A percentile compares a stretch with the other conserved stretches of the same genome.
These are phyloP conservation scores for Chloromyia formosa DNA, from an alignment of 2,888 invertebrate genomes.

Conservation along the genomic window DNA sequence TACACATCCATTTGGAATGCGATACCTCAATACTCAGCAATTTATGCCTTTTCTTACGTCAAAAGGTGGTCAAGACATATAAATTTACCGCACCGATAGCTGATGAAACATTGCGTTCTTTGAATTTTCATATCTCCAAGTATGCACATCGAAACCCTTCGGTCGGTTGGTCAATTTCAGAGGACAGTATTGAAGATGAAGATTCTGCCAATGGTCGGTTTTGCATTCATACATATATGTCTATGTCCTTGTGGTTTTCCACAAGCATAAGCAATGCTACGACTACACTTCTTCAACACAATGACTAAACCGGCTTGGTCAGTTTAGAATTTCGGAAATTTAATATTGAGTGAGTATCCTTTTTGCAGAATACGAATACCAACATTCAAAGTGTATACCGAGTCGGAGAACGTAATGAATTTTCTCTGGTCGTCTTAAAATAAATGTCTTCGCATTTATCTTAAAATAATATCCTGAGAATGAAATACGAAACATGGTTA, in stretches of 20 bases:
- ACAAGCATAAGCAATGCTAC: background rate
- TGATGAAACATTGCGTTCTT: conserved; percentile 24
- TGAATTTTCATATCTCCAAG: background rate
- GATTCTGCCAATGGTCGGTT: no score
- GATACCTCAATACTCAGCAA: conserved; percentile 35
- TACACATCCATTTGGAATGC: conserved; percentile 11
- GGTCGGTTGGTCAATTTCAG: background rate
- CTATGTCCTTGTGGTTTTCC: conserved; percentile 12
- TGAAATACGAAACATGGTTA: conserved; percentile 28
- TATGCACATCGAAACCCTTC: background rate
- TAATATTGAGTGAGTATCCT: conserved; percentile 48
- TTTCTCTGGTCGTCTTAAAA: conserved; percentile 44
- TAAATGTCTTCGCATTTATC: conserved; percentile 50
- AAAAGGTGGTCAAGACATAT: conserved; percentile 49
- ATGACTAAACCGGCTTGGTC: conserved; percentile 39
- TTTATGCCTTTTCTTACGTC: conserved; percentile 50
- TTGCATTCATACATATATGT: conserved; percentile 13
- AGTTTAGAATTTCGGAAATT: conserved; percentile 51
- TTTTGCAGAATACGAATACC: conserved; percentile 41
- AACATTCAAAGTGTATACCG: background rate
- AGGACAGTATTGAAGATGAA: no score
- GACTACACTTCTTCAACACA: conserved; percentile 5
- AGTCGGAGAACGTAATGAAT: conserved; percentile 34
- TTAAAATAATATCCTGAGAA: conserved; percentile 45
- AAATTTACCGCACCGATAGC: conserved; percentile 45